These are phyloP conservation scores for Pelecanoides urinatrix DNA, from an alignment of 2,113 vertebrate genomes.

Conservation along the genomic window DNA sequence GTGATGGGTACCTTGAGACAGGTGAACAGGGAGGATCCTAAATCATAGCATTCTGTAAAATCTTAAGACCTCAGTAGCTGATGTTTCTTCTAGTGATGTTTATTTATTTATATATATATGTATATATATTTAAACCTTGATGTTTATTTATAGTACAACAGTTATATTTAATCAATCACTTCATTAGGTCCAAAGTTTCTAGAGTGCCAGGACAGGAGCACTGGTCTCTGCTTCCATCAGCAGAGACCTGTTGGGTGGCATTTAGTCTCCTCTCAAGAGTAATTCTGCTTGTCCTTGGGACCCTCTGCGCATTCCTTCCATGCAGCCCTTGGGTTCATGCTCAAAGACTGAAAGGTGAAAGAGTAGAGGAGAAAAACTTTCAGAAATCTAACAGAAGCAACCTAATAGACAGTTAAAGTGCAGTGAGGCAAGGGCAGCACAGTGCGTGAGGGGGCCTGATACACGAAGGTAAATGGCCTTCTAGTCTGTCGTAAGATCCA, in stretches of 20 bases:
- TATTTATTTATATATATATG: no score
- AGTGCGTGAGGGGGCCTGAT: neutral
- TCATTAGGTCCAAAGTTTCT: neutral
- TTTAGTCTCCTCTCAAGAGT: neutral
- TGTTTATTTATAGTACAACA: neutral
- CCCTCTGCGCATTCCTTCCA: neutral
- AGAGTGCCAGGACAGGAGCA: neutral
- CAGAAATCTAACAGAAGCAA: slow-evolving; percentile 31
- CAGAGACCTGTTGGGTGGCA: neutral
- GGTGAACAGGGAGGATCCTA: neutral
- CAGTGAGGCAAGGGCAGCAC: neutral
- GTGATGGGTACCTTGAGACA: neutral
- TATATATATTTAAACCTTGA: neutral
- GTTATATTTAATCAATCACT: neutral
- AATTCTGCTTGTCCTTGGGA: neutral
- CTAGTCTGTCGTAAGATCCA: neutral
- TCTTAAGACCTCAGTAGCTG: neutral
- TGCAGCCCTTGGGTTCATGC: slow-evolving; percentile 1
- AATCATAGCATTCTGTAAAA: neutral
- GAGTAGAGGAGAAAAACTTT: slow-evolving; percentile 37
- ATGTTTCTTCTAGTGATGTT: neutral
- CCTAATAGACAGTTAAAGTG: slow-evolving; percentile 34
- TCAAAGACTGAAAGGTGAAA: slow-evolving; percentile 53
- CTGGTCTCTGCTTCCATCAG: neutral
- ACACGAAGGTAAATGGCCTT: neutral